These are phyloP conservation scores for Drosophila willistoni DNA, from an alignment of 1,140 invertebrate species.

Conservation along the genomic window DNA sequence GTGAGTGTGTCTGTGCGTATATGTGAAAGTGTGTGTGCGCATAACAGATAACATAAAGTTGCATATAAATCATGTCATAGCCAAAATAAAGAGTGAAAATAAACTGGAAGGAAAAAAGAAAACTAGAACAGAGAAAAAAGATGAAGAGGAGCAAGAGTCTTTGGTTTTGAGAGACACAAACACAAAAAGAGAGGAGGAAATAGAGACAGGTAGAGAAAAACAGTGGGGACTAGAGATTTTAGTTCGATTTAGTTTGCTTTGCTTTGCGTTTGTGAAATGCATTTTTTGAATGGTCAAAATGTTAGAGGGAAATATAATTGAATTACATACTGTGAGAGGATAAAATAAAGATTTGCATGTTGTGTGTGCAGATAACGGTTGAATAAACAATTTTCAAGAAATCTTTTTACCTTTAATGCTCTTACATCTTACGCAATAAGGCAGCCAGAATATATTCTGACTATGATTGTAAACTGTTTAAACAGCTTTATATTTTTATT, in stretches of 20 bases:
- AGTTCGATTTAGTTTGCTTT: conserved; percentile 6
- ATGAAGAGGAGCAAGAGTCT: conserved; percentile 1
- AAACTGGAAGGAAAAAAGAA: conserved; percentile 36
- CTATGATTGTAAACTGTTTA: not conserved
- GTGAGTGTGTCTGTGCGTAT: not conserved
- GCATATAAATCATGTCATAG: conserved; percentile 77
- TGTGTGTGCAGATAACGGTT: conserved; percentile 7
- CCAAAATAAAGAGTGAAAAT: conserved; percentile 74
- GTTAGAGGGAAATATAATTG: conserved; percentile 53
- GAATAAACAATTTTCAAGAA: conserved; percentile 11
- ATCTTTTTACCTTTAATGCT: not conserved
- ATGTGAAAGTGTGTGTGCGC: conserved; percentile 46
- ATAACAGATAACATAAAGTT: conserved; percentile 64
- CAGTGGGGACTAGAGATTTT: not conserved
- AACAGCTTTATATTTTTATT: not conserved
- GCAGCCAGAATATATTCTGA: not conserved
- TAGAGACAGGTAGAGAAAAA: not conserved
- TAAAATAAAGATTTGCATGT: conserved; percentile 15
- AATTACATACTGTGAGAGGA: conserved; percentile 41
- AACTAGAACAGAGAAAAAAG: conserved; percentile 11
- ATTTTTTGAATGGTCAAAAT: conserved; percentile 7
- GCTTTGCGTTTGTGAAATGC: conserved; percentile 1
- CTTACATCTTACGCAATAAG: not conserved
- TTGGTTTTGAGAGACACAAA: conserved; percentile 9
- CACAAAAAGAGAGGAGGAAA: not conserved